phyloP scores from a whole-genome alignment of 1,140 invertebrate genomes.

The Cardiocondyla obscurior region DNA sequence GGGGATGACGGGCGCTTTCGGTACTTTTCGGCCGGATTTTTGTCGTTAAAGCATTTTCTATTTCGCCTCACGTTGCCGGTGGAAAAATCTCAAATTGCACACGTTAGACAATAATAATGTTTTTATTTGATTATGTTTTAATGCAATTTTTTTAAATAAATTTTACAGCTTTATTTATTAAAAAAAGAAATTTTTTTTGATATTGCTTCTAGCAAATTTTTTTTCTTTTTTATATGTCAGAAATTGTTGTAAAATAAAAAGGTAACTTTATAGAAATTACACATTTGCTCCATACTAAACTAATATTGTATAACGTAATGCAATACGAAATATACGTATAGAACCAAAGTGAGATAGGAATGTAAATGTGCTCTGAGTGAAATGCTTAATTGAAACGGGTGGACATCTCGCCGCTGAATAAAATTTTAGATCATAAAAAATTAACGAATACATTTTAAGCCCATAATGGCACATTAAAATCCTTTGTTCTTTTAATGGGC shows the following conservation, averaged over 20 bases:
- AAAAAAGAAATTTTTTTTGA: neutral
- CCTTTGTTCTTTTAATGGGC: conserved; percentile 14
- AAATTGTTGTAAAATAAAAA: neutral
- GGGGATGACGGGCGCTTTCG: conserved; percentile 25
- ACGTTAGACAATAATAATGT: neutral
- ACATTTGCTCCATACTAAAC: neutral
- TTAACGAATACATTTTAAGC: conserved; percentile 43
- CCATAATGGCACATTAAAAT: conserved; percentile 24
- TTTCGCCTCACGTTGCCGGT: neutral
- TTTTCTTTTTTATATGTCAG: neutral
- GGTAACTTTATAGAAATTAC: neutral
- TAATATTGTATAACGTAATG: neutral
- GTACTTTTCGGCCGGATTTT: neutral
- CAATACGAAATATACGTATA: neutral
- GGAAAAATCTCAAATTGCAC: neutral
- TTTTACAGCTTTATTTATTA: neutral
- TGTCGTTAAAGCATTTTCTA: neutral
- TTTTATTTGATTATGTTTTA: neutral
- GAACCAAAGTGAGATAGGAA: neutral
- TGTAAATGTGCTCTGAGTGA: neutral
- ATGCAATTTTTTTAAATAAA: neutral
- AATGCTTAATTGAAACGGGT: conserved; percentile 18
- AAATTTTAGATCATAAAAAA: conserved; percentile 30
- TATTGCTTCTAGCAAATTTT: neutral
- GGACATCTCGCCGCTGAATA: neutral